Evolutionary conservation across 2,113 vertebrate genomes (phyloP), one percentile per base, ranked within the genome.

Genomic region (Neogale vison): DNA sequence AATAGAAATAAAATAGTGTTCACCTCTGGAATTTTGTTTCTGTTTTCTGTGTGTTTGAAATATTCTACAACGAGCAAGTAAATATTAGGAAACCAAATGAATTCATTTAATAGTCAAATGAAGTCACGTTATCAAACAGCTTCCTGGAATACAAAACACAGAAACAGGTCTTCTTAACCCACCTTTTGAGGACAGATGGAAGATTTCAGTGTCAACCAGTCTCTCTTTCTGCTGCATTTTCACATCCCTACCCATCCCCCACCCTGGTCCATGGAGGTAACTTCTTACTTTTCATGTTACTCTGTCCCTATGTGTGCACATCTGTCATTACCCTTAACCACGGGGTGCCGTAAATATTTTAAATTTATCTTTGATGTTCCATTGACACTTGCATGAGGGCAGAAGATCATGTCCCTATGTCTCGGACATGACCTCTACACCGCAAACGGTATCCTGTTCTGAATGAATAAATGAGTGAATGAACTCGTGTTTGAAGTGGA

Each of bases 41-140:
- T 11, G 4, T 93, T 92, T 74, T 50, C 29, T 95, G 10, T 88
- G 96, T 63, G 5, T 65, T 67, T 92, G 76, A 94, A 94, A 57
- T 24, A 93, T 76, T 95, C 57, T 72, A 34, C n/a, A 61, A 24
- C 59, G n/a, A 96, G 4, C 42, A 83, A 80, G 31, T 63, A 82
- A 93, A 90, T 90, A 81, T 93, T 95, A 57, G 65, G 69, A 96
- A 96, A 24, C 29, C 55, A 8, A 87, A 90, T 52, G 65, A 71
- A 72, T 29, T 39, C 29, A 69, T 90, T 89, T 93, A 83, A 83
- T 47, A 90, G 6, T 52, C 77, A 88, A 94, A 93, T 52, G 31
- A 76, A 55, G 17, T 89, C 31, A 82, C 80, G 39, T 83, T 76
- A 86, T 26, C 83, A 67, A 94, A 88, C 14, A 69, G 63, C 9